Percentiles rank a stretch among this genome's conserved stretches.
phyloP scores from a whole-genome alignment of 1,140 invertebrate species.

The Subanguina moxae region DNA sequence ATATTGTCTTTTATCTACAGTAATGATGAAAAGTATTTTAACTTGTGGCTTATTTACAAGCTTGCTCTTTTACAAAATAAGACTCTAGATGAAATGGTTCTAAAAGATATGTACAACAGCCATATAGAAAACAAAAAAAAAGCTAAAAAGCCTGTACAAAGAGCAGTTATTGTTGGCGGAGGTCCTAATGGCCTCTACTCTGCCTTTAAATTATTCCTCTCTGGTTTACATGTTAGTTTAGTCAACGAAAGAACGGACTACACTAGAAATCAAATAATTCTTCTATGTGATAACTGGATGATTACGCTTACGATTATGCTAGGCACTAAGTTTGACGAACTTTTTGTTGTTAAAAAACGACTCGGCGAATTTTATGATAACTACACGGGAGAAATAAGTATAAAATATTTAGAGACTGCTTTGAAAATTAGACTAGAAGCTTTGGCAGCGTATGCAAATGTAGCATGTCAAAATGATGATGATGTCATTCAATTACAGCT shows the following conservation, averaged over 20 bases:
- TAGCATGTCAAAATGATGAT: not conserved
- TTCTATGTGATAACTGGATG: not conserved
- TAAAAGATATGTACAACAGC: not conserved
- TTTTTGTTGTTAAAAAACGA: not conserved
- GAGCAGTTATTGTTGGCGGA: not conserved
- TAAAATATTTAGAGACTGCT: not conserved
- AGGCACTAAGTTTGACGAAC: not conserved
- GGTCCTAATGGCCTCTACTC: not conserved
- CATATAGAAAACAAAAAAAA: not conserved
- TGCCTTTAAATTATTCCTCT: not conserved
- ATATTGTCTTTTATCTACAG: not conserved
- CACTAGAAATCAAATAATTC: not conserved
- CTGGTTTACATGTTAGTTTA: not conserved
- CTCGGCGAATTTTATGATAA: not conserved
- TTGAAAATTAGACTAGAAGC: not conserved
- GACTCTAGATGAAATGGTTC: not conserved
- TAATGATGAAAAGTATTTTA: not conserved
- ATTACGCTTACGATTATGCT: not conserved
- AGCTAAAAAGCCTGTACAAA: not conserved
- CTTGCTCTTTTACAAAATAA: not conserved
- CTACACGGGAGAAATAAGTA: not conserved
- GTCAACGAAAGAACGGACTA: not conserved
- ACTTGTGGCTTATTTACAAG: not conserved
- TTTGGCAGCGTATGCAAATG: not conserved
- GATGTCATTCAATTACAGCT: not conserved